A percentile compares a stretch with the other conserved stretches of the same genome.
These are phyloP conservation scores for Sus cebifrons DNA, from an alignment of 2,797 vertebrate species.

Conservation along the genomic window DNA sequence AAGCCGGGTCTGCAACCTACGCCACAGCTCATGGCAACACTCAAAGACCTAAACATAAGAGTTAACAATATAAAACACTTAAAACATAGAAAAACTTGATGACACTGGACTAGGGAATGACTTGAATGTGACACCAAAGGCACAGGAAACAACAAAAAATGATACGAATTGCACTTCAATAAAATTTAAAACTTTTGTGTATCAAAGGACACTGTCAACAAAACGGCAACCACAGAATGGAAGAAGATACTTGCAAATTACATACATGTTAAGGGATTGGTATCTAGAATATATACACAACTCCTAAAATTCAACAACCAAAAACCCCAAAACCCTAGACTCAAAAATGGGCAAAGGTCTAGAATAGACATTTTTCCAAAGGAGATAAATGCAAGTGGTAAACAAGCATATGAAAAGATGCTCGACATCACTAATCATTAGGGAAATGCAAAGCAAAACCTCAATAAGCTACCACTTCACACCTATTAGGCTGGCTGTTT, in stretches of 20 bases:
- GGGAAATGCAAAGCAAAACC: constrained; percentile 44
- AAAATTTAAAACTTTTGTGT: constrained; percentile 9
- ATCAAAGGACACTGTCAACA: neutral
- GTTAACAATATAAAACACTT: neutral
- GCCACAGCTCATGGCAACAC: no score
- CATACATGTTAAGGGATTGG: neutral
- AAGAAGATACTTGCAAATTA: constrained; percentile 9
- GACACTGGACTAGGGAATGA: neutral
- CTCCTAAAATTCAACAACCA: neutral
- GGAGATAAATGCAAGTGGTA: neutral
- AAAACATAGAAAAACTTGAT: neutral
- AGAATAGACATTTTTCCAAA: constrained; percentile 34
- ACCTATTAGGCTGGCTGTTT: neutral
- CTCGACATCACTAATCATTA: neutral
- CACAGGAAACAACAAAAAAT: neutral
- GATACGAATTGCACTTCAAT: neutral
- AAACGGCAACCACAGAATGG: neutral
- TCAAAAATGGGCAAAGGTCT: neutral
- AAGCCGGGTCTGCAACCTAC: no score
- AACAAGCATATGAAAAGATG: neutral
- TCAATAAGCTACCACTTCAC: neutral
- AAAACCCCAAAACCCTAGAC: neutral
- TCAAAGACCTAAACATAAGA: no score
- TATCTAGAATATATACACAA: constrained; percentile 10
- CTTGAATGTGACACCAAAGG: neutral